phyloP scores from a whole-genome alignment of 2,113 vertebrate genomes.

The Lampris incognitus region DNA sequence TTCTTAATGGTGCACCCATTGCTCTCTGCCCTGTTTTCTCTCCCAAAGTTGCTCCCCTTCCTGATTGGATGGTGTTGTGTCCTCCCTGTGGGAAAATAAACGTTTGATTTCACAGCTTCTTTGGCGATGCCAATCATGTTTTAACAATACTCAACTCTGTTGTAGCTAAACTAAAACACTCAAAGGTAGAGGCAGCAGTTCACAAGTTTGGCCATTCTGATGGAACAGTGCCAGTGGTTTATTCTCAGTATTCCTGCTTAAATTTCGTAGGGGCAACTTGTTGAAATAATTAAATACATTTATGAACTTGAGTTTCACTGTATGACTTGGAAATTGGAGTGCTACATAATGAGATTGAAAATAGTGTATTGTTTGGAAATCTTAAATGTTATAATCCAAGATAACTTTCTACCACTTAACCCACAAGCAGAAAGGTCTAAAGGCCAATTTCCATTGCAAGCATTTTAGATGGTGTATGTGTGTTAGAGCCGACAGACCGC shows the following conservation, averaged over 20 bases:
- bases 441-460: too few relatives aligned
- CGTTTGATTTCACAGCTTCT: slow-evolving; percentile 55
- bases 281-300: slow-evolving; percentile 7
- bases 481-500: too few relatives aligned
- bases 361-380: too few relatives aligned
- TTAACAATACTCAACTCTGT: slow-evolving; percentile 41
- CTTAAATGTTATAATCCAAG: too few relatives aligned
- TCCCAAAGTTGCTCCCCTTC: slow-evolving; percentile 35
- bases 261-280: slow-evolving; percentile 5
- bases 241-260: neutral
- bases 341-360: too few relatives aligned
- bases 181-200: slow-evolving; percentile 32
- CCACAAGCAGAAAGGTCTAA: too few relatives aligned
- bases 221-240: slow-evolving; percentile 19
- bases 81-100: slow-evolving; percentile 62
- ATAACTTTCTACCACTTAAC: too few relatives aligned
- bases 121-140: slow-evolving; percentile 35
- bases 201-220: slow-evolving; percentile 31
- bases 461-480: too few relatives aligned
- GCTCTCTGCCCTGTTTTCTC: slow-evolving; percentile 59
- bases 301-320: neutral
- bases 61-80: slow-evolving; percentile 52
- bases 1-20: slow-evolving; percentile 75
- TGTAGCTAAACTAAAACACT: slow-evolving; percentile 15
- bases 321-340: neutral